Base-by-base conservation (phyloP, 2,888 invertebrate species). In the Agonopterix heracliana region DNA sequence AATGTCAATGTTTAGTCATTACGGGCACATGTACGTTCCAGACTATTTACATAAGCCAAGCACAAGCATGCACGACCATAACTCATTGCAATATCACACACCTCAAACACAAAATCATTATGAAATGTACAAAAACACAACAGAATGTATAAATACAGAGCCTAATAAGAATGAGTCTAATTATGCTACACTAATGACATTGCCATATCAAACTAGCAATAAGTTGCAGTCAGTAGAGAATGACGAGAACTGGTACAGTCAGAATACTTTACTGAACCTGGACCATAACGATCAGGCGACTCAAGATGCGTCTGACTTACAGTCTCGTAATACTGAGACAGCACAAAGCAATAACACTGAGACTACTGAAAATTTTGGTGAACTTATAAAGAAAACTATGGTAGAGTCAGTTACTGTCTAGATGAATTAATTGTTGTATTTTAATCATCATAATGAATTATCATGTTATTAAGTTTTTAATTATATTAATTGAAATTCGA, bases 341-440 rank as follows among this genome's bases (percentile, higher is more conserved):
- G 54, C 61, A 34, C 77, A 78, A 55, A 60, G 54, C 67, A 74
- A 68, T 55, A 61, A 61, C 41, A 54, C 68, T 13, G 87, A 87
- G 46, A 61, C 76, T 36, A 78, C 80, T 61, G 95, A 95, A 68
- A 96, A 96, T 78, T 96, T 96, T 71, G 96, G 96, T 48, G 96
- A 96, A 88, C 94, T 97, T 66, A 96, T 96, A 63, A 96, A 96
- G 81, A 96, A 96, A 83, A 95, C 95, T 56, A 96, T 96, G 91
- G 96, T 96, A 72, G 96, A 96, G 81, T 96, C 95, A 66, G 96
- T 95, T 66, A 94, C 93, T 66, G 95, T 95, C 87, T 95, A 92
- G 91, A 74, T 75, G 61, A 81, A 71, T 78, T 75, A 73, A 70
- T 78, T 81, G 80, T 85, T 83, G 78, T 86, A 68, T 77, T 78